Evolutionary conservation across 2,797 vertebrate genomes (phyloP).

Genomic region (Eupleurogrammus muticus): DNA sequence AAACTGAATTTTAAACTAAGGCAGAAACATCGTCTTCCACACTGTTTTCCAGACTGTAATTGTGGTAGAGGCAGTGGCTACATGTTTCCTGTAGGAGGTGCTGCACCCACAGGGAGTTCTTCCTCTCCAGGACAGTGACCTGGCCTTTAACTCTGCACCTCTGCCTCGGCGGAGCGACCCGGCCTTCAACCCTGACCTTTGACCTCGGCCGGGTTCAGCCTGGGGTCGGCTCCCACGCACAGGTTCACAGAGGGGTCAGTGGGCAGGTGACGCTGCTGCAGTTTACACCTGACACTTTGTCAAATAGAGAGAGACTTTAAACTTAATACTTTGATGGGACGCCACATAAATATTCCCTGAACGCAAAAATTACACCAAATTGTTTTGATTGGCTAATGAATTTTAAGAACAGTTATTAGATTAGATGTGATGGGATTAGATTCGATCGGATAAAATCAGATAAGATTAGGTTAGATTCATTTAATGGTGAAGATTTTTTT

Average conservation of each 20-base stretch:
- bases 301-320: background rate
- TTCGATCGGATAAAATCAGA: constrained; percentile 22
- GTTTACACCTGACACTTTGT: constrained; percentile 6
- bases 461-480: background rate
- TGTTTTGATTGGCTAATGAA: background rate
- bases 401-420: background rate
- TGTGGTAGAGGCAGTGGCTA: background rate
- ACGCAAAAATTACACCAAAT: background rate
- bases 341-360: background rate
- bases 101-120: background rate
- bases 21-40: background rate
- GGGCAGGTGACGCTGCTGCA: constrained; percentile 23
- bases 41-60: background rate
- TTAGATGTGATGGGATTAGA: constrained; percentile 7
- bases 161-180: constrained; percentile 42
- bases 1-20: background rate
- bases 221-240: constrained; percentile 46
- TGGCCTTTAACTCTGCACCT: constrained; percentile 53
- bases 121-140: constrained; percentile 35
- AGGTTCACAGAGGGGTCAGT: constrained; percentile 59
- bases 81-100: constrained; percentile 36
- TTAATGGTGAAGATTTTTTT: background rate
- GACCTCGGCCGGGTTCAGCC: constrained; percentile 60
- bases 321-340: background rate
- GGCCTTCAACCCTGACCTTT: constrained; percentile 75